Conservation (phyloP, 2,888 invertebrate genomes). For the Drosophila rellima region DNA sequence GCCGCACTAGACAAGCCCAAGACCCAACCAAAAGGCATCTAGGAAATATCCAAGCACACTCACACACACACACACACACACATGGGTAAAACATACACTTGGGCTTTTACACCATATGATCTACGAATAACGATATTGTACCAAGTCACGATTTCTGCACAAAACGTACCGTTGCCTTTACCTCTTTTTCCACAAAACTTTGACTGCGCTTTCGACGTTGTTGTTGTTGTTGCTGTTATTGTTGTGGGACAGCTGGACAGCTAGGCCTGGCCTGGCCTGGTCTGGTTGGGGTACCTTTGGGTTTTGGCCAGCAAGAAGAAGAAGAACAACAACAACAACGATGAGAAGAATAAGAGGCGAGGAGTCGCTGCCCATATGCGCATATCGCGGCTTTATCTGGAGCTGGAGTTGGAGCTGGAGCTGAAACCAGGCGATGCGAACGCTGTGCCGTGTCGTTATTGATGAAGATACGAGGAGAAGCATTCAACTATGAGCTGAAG, state of each 20-base stretch:
- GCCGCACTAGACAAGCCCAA: conserved; percentile 69
- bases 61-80: conserved; percentile 40
- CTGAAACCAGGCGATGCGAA: conserved; percentile 54
- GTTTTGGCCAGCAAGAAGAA: conserved; percentile 36
- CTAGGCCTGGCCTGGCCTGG: conserved; percentile 33
- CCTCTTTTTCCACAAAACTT: conserved; percentile 39
- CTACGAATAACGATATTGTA: conserved; percentile 84
- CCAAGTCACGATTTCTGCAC: conserved; percentile 84
- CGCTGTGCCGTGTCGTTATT: conserved; percentile 73
- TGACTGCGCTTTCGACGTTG: conserved; percentile 34
- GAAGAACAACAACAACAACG: conserved; percentile 33
- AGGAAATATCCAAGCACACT: conserved; percentile 58
- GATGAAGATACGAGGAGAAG: conserved; percentile 76
- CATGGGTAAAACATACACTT: conserved; percentile 51
- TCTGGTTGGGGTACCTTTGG: conserved; percentile 36
- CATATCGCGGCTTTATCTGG: conserved; percentile 66
- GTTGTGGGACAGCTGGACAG: conserved; percentile 40
- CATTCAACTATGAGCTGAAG: conserved; percentile 46
- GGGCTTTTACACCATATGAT: conserved; percentile 81
- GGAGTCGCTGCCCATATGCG: conserved; percentile 83
- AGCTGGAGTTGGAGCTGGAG: conserved; percentile 44
- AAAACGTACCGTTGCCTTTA: conserved; percentile 80
- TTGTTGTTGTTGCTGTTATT: conserved; percentile 24
- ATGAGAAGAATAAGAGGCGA: neutral
- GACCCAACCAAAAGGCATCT: conserved; percentile 60